These are phyloP conservation scores for Tenthredo amoena DNA, from an alignment of 2,888 invertebrate genomes.

Conservation along the genomic window DNA sequence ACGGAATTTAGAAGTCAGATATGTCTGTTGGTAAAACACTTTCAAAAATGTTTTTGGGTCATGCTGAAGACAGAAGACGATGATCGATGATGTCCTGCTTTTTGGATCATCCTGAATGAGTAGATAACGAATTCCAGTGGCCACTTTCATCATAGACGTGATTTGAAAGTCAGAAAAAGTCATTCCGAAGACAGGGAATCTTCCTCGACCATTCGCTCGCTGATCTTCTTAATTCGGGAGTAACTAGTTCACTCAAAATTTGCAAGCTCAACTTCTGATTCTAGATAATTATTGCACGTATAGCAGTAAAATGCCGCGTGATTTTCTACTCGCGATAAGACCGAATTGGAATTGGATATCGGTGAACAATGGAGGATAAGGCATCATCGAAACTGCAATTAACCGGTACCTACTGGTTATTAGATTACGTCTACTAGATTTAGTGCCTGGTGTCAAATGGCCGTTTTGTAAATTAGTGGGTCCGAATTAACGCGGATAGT, in stretches of 20 bases:
- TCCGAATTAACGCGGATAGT: conserved; percentile 24
- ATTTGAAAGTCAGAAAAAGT: background rate
- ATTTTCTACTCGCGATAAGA: conserved; percentile 16
- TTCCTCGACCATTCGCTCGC: background rate
- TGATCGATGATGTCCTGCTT: background rate
- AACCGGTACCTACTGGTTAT: conserved; percentile 27
- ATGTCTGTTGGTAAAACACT: too few species aligned
- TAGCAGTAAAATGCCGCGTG: background rate
- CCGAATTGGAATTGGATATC: conserved; percentile 26
- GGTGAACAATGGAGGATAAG: conserved; percentile 31
- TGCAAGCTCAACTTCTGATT: background rate
- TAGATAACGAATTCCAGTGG: too few species aligned
- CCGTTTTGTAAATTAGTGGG: conserved; percentile 42
- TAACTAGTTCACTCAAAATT: background rate
- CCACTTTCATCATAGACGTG: too few species aligned
- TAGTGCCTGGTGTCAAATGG: conserved; percentile 37
- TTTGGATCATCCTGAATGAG: too few species aligned
- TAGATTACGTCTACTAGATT: conserved; percentile 36
- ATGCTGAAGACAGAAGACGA: background rate
- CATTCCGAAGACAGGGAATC: background rate
- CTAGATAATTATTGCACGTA: background rate
- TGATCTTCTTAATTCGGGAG: background rate
- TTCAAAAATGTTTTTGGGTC: background rate
- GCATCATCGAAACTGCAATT: conserved; percentile 41
- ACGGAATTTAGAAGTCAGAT: background rate